A percentile compares a stretch with the other conserved stretches of the same genome.
phyloP scores from a whole-genome alignment of 2,888 invertebrate genomes.

The Sympetrum striolatum region DNA sequence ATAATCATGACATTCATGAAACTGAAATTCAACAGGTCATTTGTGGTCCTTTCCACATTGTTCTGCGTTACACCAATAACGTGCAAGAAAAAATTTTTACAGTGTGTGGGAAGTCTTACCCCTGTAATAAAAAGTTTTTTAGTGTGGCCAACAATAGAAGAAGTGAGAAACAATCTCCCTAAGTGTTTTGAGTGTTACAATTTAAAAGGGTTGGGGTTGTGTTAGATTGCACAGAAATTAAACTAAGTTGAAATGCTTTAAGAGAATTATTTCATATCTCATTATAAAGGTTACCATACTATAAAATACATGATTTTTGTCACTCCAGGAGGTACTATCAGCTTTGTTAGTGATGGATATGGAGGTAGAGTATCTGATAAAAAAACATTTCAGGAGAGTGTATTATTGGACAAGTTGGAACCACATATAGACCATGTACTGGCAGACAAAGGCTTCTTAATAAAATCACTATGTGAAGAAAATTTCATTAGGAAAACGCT shows the following conservation, averaged over 20 bases:
- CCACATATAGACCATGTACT: background rate
- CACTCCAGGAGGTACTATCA: background rate
- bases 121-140: no score
- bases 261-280: background rate
- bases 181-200: background rate
- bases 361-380: background rate
- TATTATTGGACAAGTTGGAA: background rate
- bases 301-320: background rate
- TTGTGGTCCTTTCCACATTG: no score
- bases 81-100: no score
- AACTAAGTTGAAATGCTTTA: background rate
- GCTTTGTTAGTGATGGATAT: background rate
- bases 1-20: no score
- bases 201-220: background rate
- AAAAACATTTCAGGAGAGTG: background rate
- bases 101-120: no score
- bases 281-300: background rate
- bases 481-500: no score
- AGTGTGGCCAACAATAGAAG: no score
- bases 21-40: background rate
- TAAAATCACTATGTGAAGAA: background rate
- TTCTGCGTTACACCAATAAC: no score
- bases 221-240: no score
- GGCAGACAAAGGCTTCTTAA: no score
- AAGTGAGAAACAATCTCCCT: background rate